Conservation (phyloP, 1,140 invertebrate genomes). For the Sipha flava region DNA sequence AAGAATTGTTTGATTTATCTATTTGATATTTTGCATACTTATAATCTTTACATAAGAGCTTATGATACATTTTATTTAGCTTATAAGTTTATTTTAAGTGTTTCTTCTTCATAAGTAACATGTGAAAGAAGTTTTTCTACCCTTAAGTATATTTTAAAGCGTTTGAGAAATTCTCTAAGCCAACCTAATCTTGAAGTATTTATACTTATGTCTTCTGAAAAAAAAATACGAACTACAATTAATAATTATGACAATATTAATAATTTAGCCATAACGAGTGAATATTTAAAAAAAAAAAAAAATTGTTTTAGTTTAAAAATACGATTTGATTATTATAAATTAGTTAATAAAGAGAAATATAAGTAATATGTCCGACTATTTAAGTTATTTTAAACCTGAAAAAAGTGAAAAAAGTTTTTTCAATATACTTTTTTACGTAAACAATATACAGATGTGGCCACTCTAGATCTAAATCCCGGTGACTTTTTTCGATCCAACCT, state of each 20-base stretch:
- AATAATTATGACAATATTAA: neutral
- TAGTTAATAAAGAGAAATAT: too few relatives aligned
- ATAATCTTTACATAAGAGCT: neutral
- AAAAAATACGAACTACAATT: neutral
- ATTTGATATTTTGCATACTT: neutral
- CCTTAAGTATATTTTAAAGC: neutral
- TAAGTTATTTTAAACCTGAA: too few relatives aligned
- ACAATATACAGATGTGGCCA: too few relatives aligned
- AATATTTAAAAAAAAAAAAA: neutral
- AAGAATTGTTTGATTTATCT: neutral
- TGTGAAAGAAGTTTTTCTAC: neutral
- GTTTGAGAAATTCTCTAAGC: neutral
- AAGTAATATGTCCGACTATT: too few relatives aligned
- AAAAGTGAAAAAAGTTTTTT: too few relatives aligned
- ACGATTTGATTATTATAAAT: neutral
- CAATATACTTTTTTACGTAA: too few relatives aligned
- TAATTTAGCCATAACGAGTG: neutral
- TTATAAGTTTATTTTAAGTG: neutral
- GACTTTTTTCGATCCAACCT: too few relatives aligned
- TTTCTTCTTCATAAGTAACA: neutral
- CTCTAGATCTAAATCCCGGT: too few relatives aligned
- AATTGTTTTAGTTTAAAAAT: neutral
- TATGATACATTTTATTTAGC: neutral
- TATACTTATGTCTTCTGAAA: neutral
- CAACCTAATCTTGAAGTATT: neutral